Conservation (phyloP, 1,140 invertebrate species). For the Euglossa dilemma region DNA sequence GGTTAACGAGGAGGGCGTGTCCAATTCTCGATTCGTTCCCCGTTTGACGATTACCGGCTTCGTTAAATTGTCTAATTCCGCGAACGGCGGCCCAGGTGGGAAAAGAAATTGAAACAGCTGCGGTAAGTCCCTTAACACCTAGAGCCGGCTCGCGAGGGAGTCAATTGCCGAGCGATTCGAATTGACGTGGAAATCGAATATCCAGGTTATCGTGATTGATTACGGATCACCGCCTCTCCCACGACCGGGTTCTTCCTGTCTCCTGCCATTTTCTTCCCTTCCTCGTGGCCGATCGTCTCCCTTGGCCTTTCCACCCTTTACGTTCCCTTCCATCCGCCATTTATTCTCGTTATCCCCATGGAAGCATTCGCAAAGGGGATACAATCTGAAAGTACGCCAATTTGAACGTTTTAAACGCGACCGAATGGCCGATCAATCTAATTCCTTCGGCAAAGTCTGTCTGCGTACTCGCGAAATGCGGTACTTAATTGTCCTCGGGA, state of each 20-base stretch:
- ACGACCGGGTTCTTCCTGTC: neutral
- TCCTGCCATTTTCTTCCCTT: neutral
- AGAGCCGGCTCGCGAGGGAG: neutral
- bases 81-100: neutral
- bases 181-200: slow-evolving; percentile 27
- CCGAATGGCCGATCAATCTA: neutral
- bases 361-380: neutral
- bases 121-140: slow-evolving; percentile 1
- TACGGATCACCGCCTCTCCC: neutral
- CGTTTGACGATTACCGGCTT: neutral
- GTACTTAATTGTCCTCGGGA: too few relatives aligned
- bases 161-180: slow-evolving; percentile 31
- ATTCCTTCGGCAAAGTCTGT: too few relatives aligned
- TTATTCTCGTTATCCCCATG: slow-evolving; percentile 18
- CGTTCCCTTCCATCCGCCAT: neutral
- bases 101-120: slow-evolving; percentile 8
- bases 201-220: slow-evolving; percentile 38
- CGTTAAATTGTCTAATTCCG: neutral
- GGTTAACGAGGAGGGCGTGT: neutral
- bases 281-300: neutral
- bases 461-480: too few relatives aligned
- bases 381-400: neutral
- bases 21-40: neutral
- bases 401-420: neutral
- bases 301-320: neutral